Percentiles rank a stretch among this genome's conserved stretches.
phyloP scores from a whole-genome alignment of 2,113 vertebrate genomes.

The Chlamydotis undulata region DNA sequence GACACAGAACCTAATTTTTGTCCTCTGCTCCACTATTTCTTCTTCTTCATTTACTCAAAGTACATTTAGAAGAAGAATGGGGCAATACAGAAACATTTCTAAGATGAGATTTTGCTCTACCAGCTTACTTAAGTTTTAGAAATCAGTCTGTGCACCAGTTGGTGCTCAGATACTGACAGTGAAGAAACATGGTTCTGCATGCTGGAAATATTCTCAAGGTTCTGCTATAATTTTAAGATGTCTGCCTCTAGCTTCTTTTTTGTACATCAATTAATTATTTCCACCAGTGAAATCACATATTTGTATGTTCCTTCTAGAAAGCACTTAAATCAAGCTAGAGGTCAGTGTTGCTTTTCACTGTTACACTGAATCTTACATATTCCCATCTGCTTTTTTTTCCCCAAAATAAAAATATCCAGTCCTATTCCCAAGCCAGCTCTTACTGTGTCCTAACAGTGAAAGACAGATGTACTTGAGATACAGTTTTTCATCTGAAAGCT shows the following conservation, averaged over 20 bases:
- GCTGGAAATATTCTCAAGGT: neutral
- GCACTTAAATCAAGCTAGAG: neutral
- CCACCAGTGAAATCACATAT: neutral
- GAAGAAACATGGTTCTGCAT: neutral
- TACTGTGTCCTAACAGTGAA: slow-evolving; percentile 16
- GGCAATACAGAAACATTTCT: neutral
- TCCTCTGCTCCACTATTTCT: neutral
- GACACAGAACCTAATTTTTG: neutral
- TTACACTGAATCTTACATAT: neutral
- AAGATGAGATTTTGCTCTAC: neutral
- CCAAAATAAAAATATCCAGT: neutral
- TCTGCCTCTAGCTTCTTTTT: neutral
- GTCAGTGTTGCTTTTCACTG: neutral
- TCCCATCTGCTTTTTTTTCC: neutral
- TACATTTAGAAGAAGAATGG: neutral
- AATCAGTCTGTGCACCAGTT: neutral
- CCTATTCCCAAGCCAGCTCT: slow-evolving; percentile 13
- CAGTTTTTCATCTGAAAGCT: slow-evolving; percentile 45
- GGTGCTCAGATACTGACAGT: neutral
- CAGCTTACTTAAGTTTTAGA: neutral
- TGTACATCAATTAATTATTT: neutral
- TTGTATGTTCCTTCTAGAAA: neutral
- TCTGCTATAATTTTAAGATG: neutral
- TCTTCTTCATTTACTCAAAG: neutral
- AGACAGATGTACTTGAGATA: slow-evolving; percentile 3